Base-by-base conservation (phyloP, 2,797 vertebrate genomes). In the Manis pentadactyla region DNA sequence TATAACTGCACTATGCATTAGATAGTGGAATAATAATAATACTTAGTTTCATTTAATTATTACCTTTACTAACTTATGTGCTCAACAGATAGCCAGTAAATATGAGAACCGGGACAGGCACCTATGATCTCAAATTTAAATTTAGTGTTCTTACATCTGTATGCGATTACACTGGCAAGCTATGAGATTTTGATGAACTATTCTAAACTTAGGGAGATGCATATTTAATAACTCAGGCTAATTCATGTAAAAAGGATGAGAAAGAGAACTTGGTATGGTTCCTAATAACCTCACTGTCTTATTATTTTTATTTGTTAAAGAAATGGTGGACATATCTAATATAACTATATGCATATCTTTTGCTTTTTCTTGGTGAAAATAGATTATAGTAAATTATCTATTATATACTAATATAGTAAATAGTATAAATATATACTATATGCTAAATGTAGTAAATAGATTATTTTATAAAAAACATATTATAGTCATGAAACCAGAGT, bases 61-160 rank as follows among this genome's bases (percentile, higher is more conserved):
- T 74, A 13, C 74, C 51, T 96, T 93, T 91, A 78, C 17, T 78
- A 74, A 64, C 42, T 39, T 84, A 69, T 18, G 29, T 78, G n/a
- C 1, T 7, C 34, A 69, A 79, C 19, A 75, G 10, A 83, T 0
- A 86, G 25, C 53, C 12, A 63, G 23, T 37, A 49, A 63, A 37
- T 88, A 75, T 27, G 34, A 92, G 18, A 84, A 14, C 2, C 37
- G 46, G 69, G 29, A 68, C 4, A 63, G 27, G 2, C 17, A 57
- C 4, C 11, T 3, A 21, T 15, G 17, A 57, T 92, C 19, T 19
- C 57, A 84, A 87, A 87, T 61, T 4, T 12, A 95, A 64, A 79
- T 69, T 59, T 57, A 12, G 9, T 53, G 15, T 2, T 39, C 2
- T 5, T 55, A 4, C 7, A 66, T 53, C 93, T 78, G 71, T 64